Evolutionary conservation across 2,888 invertebrate species (phyloP).

Genomic region (Mylabris sibirica): DNA sequence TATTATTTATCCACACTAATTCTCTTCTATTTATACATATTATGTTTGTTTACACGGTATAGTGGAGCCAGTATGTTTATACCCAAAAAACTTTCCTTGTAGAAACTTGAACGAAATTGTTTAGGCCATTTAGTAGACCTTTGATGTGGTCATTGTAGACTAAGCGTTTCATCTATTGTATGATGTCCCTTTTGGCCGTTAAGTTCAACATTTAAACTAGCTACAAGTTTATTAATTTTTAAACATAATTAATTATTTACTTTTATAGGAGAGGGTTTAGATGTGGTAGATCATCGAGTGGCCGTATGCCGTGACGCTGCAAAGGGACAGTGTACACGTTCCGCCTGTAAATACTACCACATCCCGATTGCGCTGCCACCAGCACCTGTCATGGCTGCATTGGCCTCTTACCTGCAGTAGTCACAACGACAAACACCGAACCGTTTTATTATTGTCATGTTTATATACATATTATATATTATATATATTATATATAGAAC

Average conservation of each 20-base stretch:
- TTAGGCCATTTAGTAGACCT: too few species aligned
- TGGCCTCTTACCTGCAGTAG: slow-evolving; percentile 62
- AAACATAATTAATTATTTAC: slow-evolving; percentile 17
- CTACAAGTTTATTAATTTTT: not conserved
- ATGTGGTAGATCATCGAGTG: slow-evolving; percentile 94
- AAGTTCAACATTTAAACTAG: not conserved
- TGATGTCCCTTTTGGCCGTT: too few species aligned
- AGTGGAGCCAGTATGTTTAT: too few species aligned
- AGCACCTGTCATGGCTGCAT: slow-evolving; percentile 77
- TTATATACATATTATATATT: slow-evolving; percentile 36
- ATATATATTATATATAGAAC: slow-evolving; percentile 54
- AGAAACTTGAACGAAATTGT: too few species aligned
- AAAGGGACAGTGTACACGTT: slow-evolving; percentile 91
- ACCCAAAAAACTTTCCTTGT: too few species aligned
- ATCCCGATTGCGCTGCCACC: slow-evolving; percentile 91
- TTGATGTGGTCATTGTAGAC: too few species aligned
- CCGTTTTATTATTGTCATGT: slow-evolving; percentile 56
- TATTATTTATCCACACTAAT: too few species aligned
- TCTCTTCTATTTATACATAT: too few species aligned
- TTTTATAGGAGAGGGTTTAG: slow-evolving; percentile 88
- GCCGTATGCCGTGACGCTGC: slow-evolving; percentile 96
- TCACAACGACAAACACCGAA: slow-evolving; percentile 57
- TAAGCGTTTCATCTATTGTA: too few species aligned
- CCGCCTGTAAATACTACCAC: slow-evolving; percentile 97
- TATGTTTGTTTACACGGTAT: too few species aligned